These are phyloP conservation scores for Menura novaehollandiae DNA, from an alignment of 2,113 vertebrate genomes.

Conservation along the genomic window DNA sequence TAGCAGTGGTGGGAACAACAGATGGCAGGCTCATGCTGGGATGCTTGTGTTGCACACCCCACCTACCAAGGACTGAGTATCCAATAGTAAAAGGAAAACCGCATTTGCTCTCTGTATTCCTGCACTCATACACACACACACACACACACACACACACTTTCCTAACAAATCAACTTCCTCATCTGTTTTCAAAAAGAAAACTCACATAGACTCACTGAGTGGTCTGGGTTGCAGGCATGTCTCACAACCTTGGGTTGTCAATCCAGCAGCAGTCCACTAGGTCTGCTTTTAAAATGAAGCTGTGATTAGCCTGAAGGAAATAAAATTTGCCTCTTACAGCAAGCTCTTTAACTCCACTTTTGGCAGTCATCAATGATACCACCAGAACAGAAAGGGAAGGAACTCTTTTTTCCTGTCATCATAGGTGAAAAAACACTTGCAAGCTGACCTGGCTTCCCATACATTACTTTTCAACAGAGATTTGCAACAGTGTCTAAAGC, in stretches of 20 bases:
- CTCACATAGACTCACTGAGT: neutral
- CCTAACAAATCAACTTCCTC: neutral
- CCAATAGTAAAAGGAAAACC: neutral
- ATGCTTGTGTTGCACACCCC: fast-evolving
- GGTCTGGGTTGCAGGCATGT: neutral
- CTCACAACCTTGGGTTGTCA: neutral
- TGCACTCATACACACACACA: neutral
- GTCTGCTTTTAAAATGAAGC: neutral
- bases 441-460: neutral
- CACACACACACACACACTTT: neutral
- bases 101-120: neutral
- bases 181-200: neutral
- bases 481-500: neutral
- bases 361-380: neutral
- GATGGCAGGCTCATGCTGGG: neutral
- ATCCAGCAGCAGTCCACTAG: neutral
- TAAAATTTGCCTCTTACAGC: neutral
- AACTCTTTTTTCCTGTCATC: neutral
- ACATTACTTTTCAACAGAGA: neutral
- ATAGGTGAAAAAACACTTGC: neutral
- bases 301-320: neutral
- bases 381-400: neutral
- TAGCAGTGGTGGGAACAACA: neutral
- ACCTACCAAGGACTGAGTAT: neutral
- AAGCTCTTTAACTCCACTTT: neutral